Percentiles rank a stretch among this genome's conserved stretches.
Conservation (phyloP, 1,140 invertebrate genomes). For the Cotesia glomerata region DNA sequence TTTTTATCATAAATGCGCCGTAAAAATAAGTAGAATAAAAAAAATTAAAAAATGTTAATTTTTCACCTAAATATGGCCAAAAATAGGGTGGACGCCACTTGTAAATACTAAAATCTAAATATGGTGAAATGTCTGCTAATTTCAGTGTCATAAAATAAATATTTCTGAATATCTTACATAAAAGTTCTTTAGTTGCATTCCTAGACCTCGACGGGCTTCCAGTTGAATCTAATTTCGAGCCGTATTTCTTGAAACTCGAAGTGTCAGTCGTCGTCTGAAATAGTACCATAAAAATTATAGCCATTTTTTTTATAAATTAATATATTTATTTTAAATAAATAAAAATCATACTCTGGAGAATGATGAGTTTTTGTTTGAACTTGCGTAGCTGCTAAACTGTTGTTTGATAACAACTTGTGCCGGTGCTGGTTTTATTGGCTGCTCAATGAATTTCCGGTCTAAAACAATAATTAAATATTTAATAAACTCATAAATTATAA, state of each 20-base stretch:
- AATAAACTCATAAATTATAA: background rate
- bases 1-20: too few species aligned
- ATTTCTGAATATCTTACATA: conserved; percentile 69
- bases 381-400: conserved; percentile 27
- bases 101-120: too few species aligned
- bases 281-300: background rate
- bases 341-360: conserved; percentile 35
- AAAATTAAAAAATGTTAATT: too few species aligned
- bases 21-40: too few species aligned
- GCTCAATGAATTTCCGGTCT: conserved; percentile 84
- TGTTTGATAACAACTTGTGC: conserved; percentile 71
- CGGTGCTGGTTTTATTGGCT: conserved; percentile 78
- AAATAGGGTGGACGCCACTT: too few species aligned
- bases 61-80: too few species aligned
- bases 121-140: too few species aligned
- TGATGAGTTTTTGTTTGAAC: conserved; percentile 30
- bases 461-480: conserved; percentile 27
- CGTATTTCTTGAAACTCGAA: conserved; percentile 75
- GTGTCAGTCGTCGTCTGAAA: conserved; percentile 33
- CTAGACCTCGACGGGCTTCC: conserved; percentile 81
- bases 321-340: background rate
- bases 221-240: conserved; percentile 73
- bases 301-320: background rate
- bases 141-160: too few species aligned
- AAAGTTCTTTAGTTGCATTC: conserved; percentile 88